Percentiles rank a stretch among this genome's conserved stretches.
Conservation (phyloP, 2,797 vertebrate species). For the Corythornis leucogaster region DNA sequence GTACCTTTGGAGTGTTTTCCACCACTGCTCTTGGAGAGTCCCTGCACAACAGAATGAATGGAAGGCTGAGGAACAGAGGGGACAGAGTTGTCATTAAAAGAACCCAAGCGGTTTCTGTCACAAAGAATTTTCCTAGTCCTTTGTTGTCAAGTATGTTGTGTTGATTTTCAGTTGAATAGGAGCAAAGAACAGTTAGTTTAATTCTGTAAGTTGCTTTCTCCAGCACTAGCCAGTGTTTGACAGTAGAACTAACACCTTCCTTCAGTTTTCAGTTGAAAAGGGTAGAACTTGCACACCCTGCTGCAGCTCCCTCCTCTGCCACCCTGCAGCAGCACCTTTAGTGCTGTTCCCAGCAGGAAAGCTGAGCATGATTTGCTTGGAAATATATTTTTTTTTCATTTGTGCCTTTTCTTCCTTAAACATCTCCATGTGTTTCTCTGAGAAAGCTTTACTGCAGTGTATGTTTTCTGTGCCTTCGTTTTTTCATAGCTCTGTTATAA, state of each 20-base stretch:
- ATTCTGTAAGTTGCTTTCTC: background rate
- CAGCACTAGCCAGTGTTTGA: background rate
- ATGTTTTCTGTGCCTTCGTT: background rate
- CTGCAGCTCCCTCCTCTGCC: background rate
- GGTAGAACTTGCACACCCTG: background rate
- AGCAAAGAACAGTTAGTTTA: background rate
- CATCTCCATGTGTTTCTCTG: background rate
- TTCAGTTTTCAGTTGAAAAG: background rate
- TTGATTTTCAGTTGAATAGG: background rate
- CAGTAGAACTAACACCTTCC: background rate
- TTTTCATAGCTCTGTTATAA: background rate
- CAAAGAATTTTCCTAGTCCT: background rate
- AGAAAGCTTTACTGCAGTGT: background rate
- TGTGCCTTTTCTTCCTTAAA: background rate
- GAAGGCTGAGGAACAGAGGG: background rate
- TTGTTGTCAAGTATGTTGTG: background rate
- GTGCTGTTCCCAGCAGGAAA: background rate
- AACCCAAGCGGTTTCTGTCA: background rate
- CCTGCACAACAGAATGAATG: background rate
- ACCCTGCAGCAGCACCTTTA: background rate
- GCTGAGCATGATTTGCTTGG: background rate
- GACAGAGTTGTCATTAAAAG: background rate
- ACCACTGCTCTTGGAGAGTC: background rate
- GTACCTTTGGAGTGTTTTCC: background rate
- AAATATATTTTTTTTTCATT: background rate